Percentiles rank a stretch among this genome's conserved stretches.
phyloP scores from a whole-genome alignment of 2,797 vertebrate genomes.

The Sebastes vulpes region DNA sequence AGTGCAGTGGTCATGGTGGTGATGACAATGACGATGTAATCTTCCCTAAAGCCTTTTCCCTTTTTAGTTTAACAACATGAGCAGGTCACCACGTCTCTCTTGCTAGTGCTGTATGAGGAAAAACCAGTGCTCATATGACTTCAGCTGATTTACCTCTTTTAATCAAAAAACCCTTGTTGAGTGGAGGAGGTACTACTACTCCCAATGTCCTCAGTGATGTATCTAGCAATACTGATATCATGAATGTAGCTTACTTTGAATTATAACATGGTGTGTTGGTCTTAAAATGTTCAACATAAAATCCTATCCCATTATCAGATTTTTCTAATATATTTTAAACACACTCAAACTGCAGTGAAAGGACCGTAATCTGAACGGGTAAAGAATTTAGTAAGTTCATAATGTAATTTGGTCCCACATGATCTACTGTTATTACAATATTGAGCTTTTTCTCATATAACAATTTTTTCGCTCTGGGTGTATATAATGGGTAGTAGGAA shows the following conservation, averaged over 20 bases:
- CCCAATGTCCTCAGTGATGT: conserved; percentile 8
- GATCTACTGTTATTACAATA: background rate
- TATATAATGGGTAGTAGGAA: background rate
- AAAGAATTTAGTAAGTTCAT: background rate
- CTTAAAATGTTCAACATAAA: background rate
- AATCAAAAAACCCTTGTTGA: conserved; percentile 8
- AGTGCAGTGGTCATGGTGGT: conserved; percentile 41
- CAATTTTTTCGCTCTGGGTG: background rate
- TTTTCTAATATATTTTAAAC: background rate
- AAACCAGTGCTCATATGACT: background rate
- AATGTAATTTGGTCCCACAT: background rate
- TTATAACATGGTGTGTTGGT: background rate
- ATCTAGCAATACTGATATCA: conserved; percentile 33
- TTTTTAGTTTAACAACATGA: conserved; percentile 27
- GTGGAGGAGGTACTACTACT: background rate
- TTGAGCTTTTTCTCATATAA: background rate
- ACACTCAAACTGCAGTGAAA: background rate
- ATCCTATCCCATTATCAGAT: background rate
- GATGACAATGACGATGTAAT: conserved; percentile 42
- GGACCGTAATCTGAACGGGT: background rate
- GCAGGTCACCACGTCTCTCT: conserved; percentile 3
- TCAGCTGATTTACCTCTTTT: conserved; percentile 25
- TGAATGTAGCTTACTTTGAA: conserved; percentile 24
- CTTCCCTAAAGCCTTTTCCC: conserved; percentile 15
- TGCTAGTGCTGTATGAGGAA: background rate